These are phyloP conservation scores for Orussus abietinus DNA, from an alignment of 1,140 invertebrate genomes.

Conservation along the genomic window DNA sequence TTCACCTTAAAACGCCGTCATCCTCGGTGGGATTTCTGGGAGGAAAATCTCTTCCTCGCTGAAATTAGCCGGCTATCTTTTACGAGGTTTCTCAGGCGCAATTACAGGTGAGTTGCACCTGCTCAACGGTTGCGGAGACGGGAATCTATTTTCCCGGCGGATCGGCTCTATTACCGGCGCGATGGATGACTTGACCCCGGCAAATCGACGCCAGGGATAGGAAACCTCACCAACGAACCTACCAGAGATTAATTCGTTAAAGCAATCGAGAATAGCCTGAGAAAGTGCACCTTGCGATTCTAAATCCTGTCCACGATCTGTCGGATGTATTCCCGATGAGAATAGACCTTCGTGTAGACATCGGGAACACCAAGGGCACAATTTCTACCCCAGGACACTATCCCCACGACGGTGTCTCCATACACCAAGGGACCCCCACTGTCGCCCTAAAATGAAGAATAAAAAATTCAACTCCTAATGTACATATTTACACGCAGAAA, in stretches of 20 bases:
- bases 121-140: no score
- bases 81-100: no score
- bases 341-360: constrained; percentile 55
- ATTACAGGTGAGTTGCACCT: no score
- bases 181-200: background rate
- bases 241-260: background rate
- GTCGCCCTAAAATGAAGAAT: constrained; percentile 52
- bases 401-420: constrained; percentile 51
- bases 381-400: constrained; percentile 61
- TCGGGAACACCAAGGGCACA: constrained; percentile 61
- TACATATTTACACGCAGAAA: constrained; percentile 6
- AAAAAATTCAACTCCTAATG: constrained; percentile 9
- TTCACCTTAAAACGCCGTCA: no score
- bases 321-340: background rate
- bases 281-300: no score
- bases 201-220: background rate
- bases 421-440: constrained; percentile 50
- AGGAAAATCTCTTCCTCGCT: no score
- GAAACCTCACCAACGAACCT: background rate
- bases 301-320: no score
- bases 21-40: no score
- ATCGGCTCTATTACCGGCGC: background rate
- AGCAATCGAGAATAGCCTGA: no score
- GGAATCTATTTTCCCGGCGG: no score
- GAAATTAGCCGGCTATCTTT: no score